Percentiles rank a stretch among this genome's conserved stretches.
phyloP scores from a whole-genome alignment of 2,888 invertebrate species.

The Limulus polyphemus region DNA sequence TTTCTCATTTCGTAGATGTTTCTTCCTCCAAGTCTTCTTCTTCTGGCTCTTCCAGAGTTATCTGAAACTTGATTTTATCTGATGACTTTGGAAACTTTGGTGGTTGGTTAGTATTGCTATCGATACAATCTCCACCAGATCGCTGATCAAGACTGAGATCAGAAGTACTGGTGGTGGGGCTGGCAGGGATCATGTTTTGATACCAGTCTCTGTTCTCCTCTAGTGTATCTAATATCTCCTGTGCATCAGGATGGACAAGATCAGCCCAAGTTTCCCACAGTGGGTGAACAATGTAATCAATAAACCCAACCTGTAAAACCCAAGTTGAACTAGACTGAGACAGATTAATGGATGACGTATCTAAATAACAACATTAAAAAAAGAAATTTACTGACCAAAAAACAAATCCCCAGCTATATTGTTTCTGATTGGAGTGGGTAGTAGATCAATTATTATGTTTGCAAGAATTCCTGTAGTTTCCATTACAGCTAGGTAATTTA shows the following conservation, averaged over 20 bases:
- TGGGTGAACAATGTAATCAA: constrained; percentile 96
- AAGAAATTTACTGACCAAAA: no score
- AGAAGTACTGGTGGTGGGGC: constrained; percentile 45
- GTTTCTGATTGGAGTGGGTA: no score
- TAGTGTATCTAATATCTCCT: constrained; percentile 90
- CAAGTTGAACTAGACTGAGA: no score
- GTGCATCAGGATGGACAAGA: constrained; percentile 95
- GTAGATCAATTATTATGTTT: no score
- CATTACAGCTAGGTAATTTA: no score
- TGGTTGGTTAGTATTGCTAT: no score
- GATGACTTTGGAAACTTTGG: constrained; percentile 14
- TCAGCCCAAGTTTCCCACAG: constrained; percentile 99
- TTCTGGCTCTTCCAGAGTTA: constrained; percentile 76
- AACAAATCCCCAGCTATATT: no score
- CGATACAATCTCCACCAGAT: no score
- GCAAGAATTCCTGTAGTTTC: no score
- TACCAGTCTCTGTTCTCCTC: constrained; percentile 98
- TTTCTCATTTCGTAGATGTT: no score
- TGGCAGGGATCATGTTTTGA: constrained; percentile 82
- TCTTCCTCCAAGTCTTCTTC: constrained; percentile 22
- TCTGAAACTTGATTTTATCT: constrained; percentile 37
- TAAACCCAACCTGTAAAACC: constrained; percentile 24
- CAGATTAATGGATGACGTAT: constrained; percentile 1
- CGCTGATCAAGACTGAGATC: no score
- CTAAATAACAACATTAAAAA: background rate